Base-by-base conservation (phyloP, 1,140 invertebrate genomes). In the Archegozetes longisetosus region DNA sequence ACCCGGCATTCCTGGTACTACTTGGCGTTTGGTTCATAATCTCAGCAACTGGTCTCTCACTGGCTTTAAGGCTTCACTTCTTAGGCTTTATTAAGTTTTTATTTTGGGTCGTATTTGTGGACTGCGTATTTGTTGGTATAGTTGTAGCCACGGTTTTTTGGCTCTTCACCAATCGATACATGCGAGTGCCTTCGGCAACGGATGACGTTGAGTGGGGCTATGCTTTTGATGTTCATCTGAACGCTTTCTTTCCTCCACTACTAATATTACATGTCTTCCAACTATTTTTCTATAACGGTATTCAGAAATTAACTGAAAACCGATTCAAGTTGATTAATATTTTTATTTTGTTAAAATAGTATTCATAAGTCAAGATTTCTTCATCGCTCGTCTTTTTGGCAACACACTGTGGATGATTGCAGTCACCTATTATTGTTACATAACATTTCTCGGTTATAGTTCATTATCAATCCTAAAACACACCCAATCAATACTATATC, bases 141-240 rank as follows among this genome's bases (percentile, higher is more conserved):
- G 70, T 92, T 52, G 83, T 94, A 60, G 89, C 93, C 20, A 91
- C 92, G 52, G 69, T 86, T 63, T 82, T 93, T 65, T 98, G 93
- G 93, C 66, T 64, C 54, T 28, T 67, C 23, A 55, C 58, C 51
- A 98, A 98, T 75, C 82, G 81, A 66, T 97, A 91, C 73, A 75
- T 98, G 66, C 79, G 82, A 67, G 81, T 85, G 69, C 71, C 69
- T 53, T 79, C 79, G 29, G 79, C 83, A 47, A 86, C 91, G 54
- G 71, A 76, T 63, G 80, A 82, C 73, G 91, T 98, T 54, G 95
- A 99, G 73, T 98, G 95, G 95, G 95, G 86, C 1, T 98, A 96
- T 75, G 84, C 88, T 27, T 98, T 98, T 75, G 95, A 98, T 74
- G 89, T 99, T 47, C 95, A 99, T 76, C 79, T 98, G 60, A 98